Base-by-base conservation (phyloP, 2,888 invertebrate genomes). In the Scaptomyza polygonia region DNA sequence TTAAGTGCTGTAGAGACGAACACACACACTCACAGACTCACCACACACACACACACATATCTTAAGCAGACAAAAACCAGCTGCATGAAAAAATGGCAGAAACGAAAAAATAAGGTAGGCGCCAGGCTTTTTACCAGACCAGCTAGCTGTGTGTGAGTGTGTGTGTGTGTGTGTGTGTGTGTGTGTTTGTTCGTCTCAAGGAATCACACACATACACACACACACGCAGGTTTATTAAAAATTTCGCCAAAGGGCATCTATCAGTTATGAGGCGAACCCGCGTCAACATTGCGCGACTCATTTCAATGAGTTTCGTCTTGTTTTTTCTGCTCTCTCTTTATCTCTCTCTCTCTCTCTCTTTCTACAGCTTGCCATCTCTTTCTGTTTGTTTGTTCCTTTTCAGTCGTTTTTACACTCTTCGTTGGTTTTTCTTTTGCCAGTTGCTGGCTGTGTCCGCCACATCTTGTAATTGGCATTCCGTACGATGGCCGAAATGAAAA, bases 401-500 rank as follows among this genome's bases (percentile, higher is more conserved):
- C 43, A n/a, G 53, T 36, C 5, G 8, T 18, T 9, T 32, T 34
- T 5, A 32, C 16, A 29, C 43, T 47, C 47, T 54, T 12, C 42
- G 34, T 42, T 2, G 30, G 48, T 30, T 44, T 9, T n/a, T 16
- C 21, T 57, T 18, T 43, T 16, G 39, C 36, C 21, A 21, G 4
- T 21, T 16, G 16, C 53, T 39, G 40, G 6, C 21, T 64, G 71
- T 47, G 67, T 65, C 64, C 66, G 76, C 74, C 75, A 62, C 76
- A 72, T 65, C 81, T 72, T 86, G 82, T 88, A 88, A 88, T 88
- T 88, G 88, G 86, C 86, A 88, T 88, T 88, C 88, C 75, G 80
- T 71, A 77, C 84, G 72, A 80, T 84, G 86, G 72, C 77, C 88
- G 65, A 87, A 87, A 88, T 88, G 88, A 88, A 88, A 86, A 85